phyloP scores from a whole-genome alignment of 2,888 invertebrate species.

The Drosophila mercatorum region DNA sequence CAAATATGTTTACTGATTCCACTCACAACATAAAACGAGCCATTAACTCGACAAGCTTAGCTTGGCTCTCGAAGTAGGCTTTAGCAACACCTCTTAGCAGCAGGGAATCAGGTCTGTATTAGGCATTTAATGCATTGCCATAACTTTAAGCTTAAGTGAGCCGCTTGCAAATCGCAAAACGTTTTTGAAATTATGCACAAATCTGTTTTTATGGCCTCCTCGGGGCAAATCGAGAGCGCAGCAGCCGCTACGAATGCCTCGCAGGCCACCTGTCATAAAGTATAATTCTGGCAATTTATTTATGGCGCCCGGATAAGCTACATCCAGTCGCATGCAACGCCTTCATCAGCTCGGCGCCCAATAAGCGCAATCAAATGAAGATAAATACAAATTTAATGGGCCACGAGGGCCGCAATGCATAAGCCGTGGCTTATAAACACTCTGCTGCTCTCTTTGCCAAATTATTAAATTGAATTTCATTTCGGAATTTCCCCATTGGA shows the following conservation, averaged over 20 bases:
- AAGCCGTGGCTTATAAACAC: not conserved
- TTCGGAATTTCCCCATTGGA: slow-evolving; percentile 30
- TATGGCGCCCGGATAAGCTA: slow-evolving; percentile 28
- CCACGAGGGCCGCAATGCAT: slow-evolving; percentile 14
- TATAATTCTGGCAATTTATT: slow-evolving; percentile 60
- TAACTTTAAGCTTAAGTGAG: slow-evolving; percentile 26
- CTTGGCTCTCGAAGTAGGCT: slow-evolving; percentile 1
- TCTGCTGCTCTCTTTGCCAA: slow-evolving; percentile 13
- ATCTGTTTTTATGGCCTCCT: slow-evolving; percentile 65
- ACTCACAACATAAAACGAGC: slow-evolving; percentile 21
- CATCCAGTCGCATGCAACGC: slow-evolving; percentile 1
- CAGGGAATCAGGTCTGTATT: not conserved
- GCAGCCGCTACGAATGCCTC: slow-evolving; percentile 40
- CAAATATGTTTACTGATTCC: slow-evolving; percentile 1
- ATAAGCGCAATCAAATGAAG: slow-evolving; percentile 59
- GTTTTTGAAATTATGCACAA: slow-evolving; percentile 64
- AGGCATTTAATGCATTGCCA: slow-evolving; percentile 32
- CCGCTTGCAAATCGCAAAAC: slow-evolving; percentile 32
- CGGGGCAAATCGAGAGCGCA: slow-evolving; percentile 16
- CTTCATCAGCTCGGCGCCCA: slow-evolving; percentile 18
- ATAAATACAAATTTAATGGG: slow-evolving; percentile 64
- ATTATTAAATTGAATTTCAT: slow-evolving; percentile 60
- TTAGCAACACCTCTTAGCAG: slow-evolving; percentile 12
- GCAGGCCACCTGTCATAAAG: slow-evolving; percentile 58
- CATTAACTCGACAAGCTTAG: slow-evolving; percentile 46